These are phyloP conservation scores for Apamea crenata DNA, from an alignment of 2,888 invertebrate genomes.

Conservation along the genomic window DNA sequence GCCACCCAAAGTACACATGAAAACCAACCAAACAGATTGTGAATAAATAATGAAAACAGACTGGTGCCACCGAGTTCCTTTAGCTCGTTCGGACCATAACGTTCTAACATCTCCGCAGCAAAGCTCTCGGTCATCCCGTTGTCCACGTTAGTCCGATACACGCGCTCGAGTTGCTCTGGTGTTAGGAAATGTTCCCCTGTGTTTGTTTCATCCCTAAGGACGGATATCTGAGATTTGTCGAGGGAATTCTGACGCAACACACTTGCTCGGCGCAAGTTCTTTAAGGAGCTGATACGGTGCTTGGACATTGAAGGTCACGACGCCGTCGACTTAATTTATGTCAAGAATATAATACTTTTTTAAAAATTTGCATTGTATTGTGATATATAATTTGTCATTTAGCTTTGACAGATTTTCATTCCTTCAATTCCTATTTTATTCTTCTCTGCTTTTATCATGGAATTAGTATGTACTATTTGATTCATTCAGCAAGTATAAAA, in stretches of 20 bases:
- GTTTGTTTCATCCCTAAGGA: conserved; percentile 82
- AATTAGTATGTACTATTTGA: background rate
- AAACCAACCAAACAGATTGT: conserved; percentile 93
- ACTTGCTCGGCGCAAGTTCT: conserved; percentile 66
- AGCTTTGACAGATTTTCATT: conserved; percentile 9
- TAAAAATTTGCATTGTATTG: background rate
- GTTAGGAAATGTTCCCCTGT: conserved; percentile 87
- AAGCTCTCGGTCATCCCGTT: conserved; percentile 89
- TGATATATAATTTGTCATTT: conserved; percentile 2
- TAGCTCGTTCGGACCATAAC: conserved; percentile 91
- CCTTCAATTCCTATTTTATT: background rate
- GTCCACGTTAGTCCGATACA: conserved; percentile 84
- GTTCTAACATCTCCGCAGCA: conserved; percentile 88
- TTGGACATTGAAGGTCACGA: background rate
- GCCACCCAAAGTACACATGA: conserved; percentile 93
- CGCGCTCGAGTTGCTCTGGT: conserved; percentile 81
- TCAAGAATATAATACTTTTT: background rate
- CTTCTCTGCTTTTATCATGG: background rate
- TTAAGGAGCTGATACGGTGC: background rate
- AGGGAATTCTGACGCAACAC: conserved; percentile 63
- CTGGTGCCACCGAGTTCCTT: conserved; percentile 91
- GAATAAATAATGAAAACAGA: conserved; percentile 91
- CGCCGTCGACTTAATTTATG: background rate
- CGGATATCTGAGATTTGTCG: conserved; percentile 72
- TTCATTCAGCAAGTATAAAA: no score